phyloP scores from a whole-genome alignment of 1,140 invertebrate genomes.

The Agrilus planipennis region DNA sequence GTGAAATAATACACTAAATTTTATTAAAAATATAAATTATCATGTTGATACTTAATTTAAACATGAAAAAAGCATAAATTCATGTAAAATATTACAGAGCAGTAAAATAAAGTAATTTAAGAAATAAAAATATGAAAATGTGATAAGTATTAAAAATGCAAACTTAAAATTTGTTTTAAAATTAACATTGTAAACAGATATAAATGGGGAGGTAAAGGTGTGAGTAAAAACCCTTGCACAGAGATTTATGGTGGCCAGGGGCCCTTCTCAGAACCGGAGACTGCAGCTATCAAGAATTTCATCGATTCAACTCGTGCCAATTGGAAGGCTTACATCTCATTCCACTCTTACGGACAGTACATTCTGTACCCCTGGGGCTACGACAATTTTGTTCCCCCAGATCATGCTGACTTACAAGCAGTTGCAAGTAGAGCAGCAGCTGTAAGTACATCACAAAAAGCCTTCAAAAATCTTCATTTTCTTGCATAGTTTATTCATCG shows the following conservation, averaged over 20 bases:
- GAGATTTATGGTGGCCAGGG: conserved; percentile 80
- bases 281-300: conserved; percentile 53
- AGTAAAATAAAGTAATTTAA: too few species aligned
- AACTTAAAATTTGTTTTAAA: too few species aligned
- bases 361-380: conserved; percentile 78
- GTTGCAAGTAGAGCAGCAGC: conserved; percentile 56
- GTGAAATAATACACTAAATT: too few species aligned
- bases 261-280: conserved; percentile 89
- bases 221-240: conserved; percentile 79
- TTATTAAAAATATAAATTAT: too few species aligned
- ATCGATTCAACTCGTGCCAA: conserved; percentile 34
- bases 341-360: conserved; percentile 85
- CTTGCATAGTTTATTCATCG: too few species aligned
- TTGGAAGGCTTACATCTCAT: conserved; percentile 63
- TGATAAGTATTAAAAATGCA: too few species aligned
- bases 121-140: too few species aligned
- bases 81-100: too few species aligned
- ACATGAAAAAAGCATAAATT: too few species aligned
- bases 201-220: conserved; percentile 67
- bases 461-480: too few species aligned
- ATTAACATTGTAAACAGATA: too few species aligned
- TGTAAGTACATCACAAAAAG: conserved; percentile 35
- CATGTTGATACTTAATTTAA: too few species aligned
- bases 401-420: conserved; percentile 56
- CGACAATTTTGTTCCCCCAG: conserved; percentile 51